A percentile compares a stretch with the other conserved stretches of the same genome.
phyloP scores from a whole-genome alignment of 1,140 invertebrate species.

The Scaptomyza graminum region DNA sequence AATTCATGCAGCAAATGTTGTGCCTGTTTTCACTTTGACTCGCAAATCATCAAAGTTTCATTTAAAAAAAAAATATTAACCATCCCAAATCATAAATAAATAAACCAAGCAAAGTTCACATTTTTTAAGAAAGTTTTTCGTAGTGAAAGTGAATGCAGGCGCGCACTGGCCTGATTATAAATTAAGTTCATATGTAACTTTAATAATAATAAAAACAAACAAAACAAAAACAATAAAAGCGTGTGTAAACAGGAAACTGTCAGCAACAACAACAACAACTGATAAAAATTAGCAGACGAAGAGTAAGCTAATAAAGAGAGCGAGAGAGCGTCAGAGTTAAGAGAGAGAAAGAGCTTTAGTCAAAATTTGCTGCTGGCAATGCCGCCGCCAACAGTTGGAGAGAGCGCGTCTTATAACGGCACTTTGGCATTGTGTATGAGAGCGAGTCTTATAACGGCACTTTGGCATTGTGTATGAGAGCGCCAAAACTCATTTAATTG shows the following conservation, averaged over 20 bases:
- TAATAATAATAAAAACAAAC: conserved; percentile 77
- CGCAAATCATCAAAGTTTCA: conserved; percentile 41
- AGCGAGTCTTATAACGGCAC: conserved; percentile 21
- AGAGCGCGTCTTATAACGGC: conserved; percentile 4
- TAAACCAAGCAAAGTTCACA: conserved; percentile 22
- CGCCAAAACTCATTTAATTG: conserved; percentile 56
- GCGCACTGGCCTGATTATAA: conserved; percentile 58
- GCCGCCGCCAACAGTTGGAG: background rate
- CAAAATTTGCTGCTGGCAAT: conserved; percentile 32
- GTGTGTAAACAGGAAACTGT: conserved; percentile 58
- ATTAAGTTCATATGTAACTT: conserved; percentile 82
- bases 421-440: conserved; percentile 44
- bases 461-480: conserved; percentile 53
- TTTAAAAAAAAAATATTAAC: conserved; percentile 11
- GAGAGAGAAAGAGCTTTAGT: background rate
- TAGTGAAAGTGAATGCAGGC: conserved; percentile 37
- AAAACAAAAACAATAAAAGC: conserved; percentile 35
- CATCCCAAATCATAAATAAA: conserved; percentile 14
- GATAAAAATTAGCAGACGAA: conserved; percentile 39
- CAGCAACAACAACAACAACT: conserved; percentile 6
- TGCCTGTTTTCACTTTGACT: conserved; percentile 36
- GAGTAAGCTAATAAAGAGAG: conserved; percentile 23
- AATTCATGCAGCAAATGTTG: conserved; percentile 37
- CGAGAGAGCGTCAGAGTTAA: conserved; percentile 9
- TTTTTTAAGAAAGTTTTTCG: conserved; percentile 27